A percentile compares a stretch with the other conserved stretches of the same genome.
These are phyloP conservation scores for Oithona nana DNA, from an alignment of 2,888 invertebrate genomes.

Conservation along the genomic window DNA sequence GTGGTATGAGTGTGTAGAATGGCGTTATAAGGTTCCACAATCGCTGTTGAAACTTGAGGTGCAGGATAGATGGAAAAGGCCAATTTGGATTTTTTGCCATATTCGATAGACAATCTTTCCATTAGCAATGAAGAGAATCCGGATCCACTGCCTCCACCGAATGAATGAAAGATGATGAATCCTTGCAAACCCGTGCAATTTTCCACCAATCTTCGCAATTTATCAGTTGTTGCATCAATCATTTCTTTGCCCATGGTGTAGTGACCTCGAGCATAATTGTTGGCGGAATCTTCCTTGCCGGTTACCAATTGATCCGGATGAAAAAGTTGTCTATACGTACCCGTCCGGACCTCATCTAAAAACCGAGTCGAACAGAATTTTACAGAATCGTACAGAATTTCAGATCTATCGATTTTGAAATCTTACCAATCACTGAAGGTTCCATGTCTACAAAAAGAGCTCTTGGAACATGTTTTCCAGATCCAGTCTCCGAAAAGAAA, in stretches of 20 bases:
- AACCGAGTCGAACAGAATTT: neutral
- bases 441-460: conserved; percentile 11
- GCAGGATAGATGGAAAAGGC: conserved; percentile 21
- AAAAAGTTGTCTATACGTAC: conserved; percentile 85
- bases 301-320: conserved; percentile 93
- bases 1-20: conserved; percentile 51
- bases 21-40: conserved; percentile 59
- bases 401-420: neutral
- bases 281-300: conserved; percentile 91
- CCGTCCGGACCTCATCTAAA: conserved; percentile 67
- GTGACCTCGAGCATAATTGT: conserved; percentile 93
- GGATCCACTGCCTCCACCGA: conserved; percentile 34
- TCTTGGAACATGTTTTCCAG: conserved; percentile 17
- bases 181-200: conserved; percentile 23
- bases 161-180: conserved; percentile 34
- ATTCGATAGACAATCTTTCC: conserved; percentile 34
- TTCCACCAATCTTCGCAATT: conserved; percentile 27
- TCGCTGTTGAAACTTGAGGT: neutral
- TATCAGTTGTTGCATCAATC: conserved; percentile 30
- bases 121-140: conserved; percentile 35
- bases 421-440: conserved; percentile 13
- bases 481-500: conserved; percentile 14
- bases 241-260: conserved; percentile 67
- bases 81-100: conserved; percentile 34
- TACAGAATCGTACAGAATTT: neutral